A percentile compares a stretch with the other conserved stretches of the same genome.
These are phyloP conservation scores for Calephelis nemesis DNA, from an alignment of 1,140 invertebrate genomes.

Conservation along the genomic window DNA sequence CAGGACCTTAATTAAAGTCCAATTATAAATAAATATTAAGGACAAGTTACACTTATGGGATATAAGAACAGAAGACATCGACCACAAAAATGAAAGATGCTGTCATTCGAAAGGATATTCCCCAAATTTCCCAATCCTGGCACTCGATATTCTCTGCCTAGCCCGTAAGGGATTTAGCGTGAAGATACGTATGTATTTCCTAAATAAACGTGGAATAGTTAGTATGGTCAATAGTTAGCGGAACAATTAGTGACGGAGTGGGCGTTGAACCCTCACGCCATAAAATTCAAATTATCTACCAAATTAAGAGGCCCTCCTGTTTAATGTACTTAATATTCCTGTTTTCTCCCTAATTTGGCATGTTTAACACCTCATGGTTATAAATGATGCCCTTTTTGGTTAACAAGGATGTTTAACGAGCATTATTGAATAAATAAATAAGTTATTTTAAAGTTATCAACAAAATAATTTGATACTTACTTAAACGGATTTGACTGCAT, in stretches of 20 bases:
- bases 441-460: background rate
- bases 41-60: too few species aligned
- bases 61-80: too few species aligned
- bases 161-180: too few species aligned
- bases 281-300: constrained; percentile 13
- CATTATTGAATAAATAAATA: background rate
- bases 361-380: background rate
- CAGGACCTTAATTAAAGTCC: too few species aligned
- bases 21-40: too few species aligned
- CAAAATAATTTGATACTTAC: too few species aligned
- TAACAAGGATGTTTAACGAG: background rate
- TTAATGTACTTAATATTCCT: constrained; percentile 9
- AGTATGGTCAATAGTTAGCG: background rate
- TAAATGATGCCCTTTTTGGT: constrained; percentile 6
- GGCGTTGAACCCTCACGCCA: background rate
- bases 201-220: background rate
- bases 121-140: too few species aligned
- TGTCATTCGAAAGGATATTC: too few species aligned
- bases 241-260: background rate
- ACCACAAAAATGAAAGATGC: too few species aligned
- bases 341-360: constrained; percentile 15
- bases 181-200: too few species aligned
- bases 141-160: too few species aligned
- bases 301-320: constrained; percentile 11
- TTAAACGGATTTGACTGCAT: too few species aligned